Percentiles rank a stretch among this genome's conserved stretches.
Conservation (phyloP, 1,140 invertebrate species). For the Paramacrobiotus metropolitanus region DNA sequence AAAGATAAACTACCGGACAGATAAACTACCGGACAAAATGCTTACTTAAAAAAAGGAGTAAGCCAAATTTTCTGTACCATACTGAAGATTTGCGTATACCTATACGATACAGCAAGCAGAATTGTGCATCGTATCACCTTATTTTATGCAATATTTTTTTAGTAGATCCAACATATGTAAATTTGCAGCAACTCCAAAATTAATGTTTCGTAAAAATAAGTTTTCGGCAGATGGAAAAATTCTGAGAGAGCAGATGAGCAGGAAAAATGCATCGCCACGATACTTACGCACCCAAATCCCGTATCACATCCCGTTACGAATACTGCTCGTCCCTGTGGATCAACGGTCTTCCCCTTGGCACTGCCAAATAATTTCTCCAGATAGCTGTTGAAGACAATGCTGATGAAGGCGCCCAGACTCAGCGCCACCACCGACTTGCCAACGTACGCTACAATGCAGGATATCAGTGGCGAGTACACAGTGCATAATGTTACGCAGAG, state of each 20-base stretch:
- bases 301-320: constrained; percentile 19
- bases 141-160: no score
- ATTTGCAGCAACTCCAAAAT: background rate
- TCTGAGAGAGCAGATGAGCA: background rate
- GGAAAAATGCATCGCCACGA: background rate
- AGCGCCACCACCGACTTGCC: background rate
- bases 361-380: background rate
- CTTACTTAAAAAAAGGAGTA: background rate
- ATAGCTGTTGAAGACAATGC: background rate
- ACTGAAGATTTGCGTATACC: no score
- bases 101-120: no score
- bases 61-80: background rate
- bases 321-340: constrained; percentile 11
- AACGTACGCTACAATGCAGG: background rate
- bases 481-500: background rate
- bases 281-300: constrained; percentile 18
- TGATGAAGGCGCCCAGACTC: background rate
- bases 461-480: background rate
- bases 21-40: no score
- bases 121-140: no score
- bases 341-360: constrained; percentile 4
- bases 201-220: background rate
- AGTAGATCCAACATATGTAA: background rate
- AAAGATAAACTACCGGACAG: no score
- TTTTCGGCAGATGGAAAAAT: background rate